phyloP scores from a whole-genome alignment of 2,888 invertebrate species.

The Geophilus truncorum region DNA sequence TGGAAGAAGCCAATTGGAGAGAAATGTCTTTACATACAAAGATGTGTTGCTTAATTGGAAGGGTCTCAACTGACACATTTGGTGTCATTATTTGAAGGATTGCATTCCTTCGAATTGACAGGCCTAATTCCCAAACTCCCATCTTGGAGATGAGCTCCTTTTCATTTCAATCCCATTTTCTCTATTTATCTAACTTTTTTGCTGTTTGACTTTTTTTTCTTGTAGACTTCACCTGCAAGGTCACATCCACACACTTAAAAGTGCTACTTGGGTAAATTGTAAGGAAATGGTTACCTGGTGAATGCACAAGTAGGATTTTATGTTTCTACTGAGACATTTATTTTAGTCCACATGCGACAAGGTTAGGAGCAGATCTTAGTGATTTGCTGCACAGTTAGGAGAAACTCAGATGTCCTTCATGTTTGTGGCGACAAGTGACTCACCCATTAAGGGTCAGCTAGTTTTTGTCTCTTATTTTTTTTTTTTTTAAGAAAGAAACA shows the following conservation, averaged over 20 bases:
- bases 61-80: conserved; percentile 10
- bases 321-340: neutral
- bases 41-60: neutral
- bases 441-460: conserved; percentile 18
- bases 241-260: neutral
- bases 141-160: neutral
- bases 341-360: neutral
- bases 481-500: conserved; percentile 1
- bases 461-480: neutral
- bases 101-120: neutral
- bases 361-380: neutral
- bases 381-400: conserved; percentile 5
- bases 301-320: conserved; percentile 18
- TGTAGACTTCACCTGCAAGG: conserved; percentile 5
- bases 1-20: neutral
- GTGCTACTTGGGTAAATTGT: neutral
- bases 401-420: conserved; percentile 7
- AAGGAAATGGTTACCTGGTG: conserved; percentile 2
- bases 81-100: conserved; percentile 8
- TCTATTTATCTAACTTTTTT: neutral
- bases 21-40: neutral
- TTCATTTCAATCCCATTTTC: too few relatives aligned
- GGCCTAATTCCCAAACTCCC: neutral
- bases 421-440: conserved; percentile 9
- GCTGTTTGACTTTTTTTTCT: neutral